These are phyloP conservation scores for Bilobella aurantiaca DNA, from an alignment of 1,140 invertebrate species.

Conservation along the genomic window DNA sequence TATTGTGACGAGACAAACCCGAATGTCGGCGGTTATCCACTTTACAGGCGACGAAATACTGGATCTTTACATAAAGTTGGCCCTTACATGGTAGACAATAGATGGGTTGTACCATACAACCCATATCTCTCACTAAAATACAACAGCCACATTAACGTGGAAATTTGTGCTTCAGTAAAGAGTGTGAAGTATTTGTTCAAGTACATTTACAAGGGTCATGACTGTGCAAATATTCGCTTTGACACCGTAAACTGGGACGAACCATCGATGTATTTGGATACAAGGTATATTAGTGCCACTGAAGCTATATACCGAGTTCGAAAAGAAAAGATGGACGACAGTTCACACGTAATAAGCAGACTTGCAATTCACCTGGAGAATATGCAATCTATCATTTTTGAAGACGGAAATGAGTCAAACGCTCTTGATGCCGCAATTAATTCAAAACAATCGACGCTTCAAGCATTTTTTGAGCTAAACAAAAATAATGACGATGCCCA, in stretches of 20 bases:
- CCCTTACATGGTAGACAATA: slow-evolving; percentile 39
- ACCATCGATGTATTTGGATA: not conserved
- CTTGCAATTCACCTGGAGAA: slow-evolving; percentile 44
- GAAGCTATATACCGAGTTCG: slow-evolving; percentile 36
- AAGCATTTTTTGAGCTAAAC: slow-evolving; percentile 31
- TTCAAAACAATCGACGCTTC: slow-evolving; percentile 21
- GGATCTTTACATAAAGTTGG: not conserved
- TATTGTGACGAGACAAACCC: slow-evolving; percentile 12
- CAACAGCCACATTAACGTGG: slow-evolving; percentile 45
- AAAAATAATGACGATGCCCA: slow-evolving; percentile 18
- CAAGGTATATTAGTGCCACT: slow-evolving; percentile 33
- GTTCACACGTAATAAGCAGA: slow-evolving; percentile 37
- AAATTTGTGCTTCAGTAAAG: slow-evolving; percentile 45
- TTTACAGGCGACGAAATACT: slow-evolving; percentile 1
- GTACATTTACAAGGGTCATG: slow-evolving; percentile 10
- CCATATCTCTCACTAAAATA: slow-evolving; percentile 43
- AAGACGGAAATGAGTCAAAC: slow-evolving; percentile 18
- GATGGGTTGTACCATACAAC: slow-evolving; percentile 47
- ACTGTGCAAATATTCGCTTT: slow-evolving; percentile 21
- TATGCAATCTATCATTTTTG: slow-evolving; percentile 39
- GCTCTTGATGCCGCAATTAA: not conserved
- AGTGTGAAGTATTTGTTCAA: slow-evolving; percentile 40
- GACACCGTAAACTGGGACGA: slow-evolving; percentile 27
- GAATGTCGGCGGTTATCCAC: slow-evolving; percentile 13
- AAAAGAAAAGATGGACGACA: slow-evolving; percentile 28